Evolutionary conservation across 2,888 invertebrate genomes (phyloP).

Genomic region (Patella depressa): DNA sequence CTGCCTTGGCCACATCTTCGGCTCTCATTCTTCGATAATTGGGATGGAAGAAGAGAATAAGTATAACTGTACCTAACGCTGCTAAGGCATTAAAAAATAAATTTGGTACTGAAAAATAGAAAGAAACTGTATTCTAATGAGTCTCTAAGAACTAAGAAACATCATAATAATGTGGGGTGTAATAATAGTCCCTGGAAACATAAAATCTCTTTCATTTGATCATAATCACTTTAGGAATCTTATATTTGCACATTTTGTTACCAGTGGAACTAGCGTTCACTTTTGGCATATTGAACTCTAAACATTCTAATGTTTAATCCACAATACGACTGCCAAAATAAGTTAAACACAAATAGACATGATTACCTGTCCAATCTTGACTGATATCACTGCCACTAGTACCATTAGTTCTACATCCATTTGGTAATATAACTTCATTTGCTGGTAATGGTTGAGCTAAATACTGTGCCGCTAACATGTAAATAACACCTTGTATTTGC

Average conservation of each 20-base stretch:
- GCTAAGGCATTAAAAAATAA: slow-evolving; percentile 54
- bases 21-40: slow-evolving; percentile 62
- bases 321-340: slow-evolving; percentile 34
- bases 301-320: too few species aligned
- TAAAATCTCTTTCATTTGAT: too few species aligned
- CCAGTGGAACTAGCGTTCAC: too few species aligned
- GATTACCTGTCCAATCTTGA: slow-evolving; percentile 63
- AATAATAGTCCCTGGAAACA: too few species aligned
- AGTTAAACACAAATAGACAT: slow-evolving; percentile 55
- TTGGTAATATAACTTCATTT: slow-evolving; percentile 38
- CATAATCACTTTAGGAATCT: too few species aligned
- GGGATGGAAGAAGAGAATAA: slow-evolving; percentile 60
- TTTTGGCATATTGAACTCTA: too few species aligned
- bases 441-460: slow-evolving; percentile 56
- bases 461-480: slow-evolving; percentile 59
- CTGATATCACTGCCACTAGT: slow-evolving; percentile 31
- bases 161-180: too few species aligned
- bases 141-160: background rate
- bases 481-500: slow-evolving; percentile 65
- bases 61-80: slow-evolving; percentile 49
- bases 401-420: slow-evolving; percentile 48
- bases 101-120: slow-evolving; percentile 57
- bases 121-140: background rate
- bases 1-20: slow-evolving; percentile 59
- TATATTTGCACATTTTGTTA: too few species aligned